Percentiles rank a stretch among this genome's conserved stretches.
Evolutionary conservation across 1,140 invertebrate genomes (phyloP).

Genomic region (Coelopa frigida): DNA sequence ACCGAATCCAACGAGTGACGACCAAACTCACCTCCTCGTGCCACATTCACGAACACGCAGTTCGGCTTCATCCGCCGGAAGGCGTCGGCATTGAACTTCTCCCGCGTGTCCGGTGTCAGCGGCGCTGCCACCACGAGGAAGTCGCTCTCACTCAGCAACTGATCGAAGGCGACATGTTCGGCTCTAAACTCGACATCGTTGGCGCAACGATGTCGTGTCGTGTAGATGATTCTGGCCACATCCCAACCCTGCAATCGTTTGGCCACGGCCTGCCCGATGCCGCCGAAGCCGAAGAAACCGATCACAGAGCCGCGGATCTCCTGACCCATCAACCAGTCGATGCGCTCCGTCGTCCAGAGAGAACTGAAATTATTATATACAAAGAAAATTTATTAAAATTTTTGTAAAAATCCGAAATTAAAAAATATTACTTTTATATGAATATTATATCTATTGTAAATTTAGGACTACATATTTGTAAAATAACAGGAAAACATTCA

Average conservation of each 20-base stretch:
- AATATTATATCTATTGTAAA: too few species aligned
- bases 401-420: too few species aligned
- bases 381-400: too few species aligned
- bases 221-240: constrained; percentile 62
- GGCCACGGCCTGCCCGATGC: constrained; percentile 66
- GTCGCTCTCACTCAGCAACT: constrained; percentile 64
- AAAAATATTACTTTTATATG: too few species aligned
- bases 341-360: constrained; percentile 53
- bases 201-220: constrained; percentile 56
- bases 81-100: constrained; percentile 61
- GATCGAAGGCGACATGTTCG: constrained; percentile 64
- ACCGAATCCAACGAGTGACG: too few species aligned
- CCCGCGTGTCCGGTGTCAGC: constrained; percentile 60
- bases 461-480: too few species aligned
- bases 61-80: constrained; percentile 74
- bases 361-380: constrained; percentile 55
- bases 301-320: constrained; percentile 65
- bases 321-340: constrained; percentile 60
- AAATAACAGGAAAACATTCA: too few species aligned
- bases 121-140: constrained; percentile 66
- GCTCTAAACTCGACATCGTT: constrained; percentile 53
- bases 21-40: constrained; percentile 54
- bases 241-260: constrained; percentile 63
- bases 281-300: constrained; percentile 73
- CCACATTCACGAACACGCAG: constrained; percentile 73